Percentiles rank a stretch among this genome's conserved stretches.
Conservation (phyloP, 2,888 invertebrate genomes). For the Synergus laeviventris region DNA sequence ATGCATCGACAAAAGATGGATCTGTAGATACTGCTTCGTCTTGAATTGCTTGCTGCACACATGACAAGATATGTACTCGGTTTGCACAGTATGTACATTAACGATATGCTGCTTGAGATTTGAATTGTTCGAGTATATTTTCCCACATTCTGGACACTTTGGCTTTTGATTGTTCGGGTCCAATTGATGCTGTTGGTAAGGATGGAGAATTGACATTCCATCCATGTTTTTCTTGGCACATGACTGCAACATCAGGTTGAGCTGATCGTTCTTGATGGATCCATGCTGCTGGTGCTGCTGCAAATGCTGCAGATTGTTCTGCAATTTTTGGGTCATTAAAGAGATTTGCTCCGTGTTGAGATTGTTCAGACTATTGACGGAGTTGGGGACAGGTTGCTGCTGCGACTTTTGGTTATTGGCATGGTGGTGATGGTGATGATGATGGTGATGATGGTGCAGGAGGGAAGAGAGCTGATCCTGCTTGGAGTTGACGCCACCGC, state of each 20-base stretch:
- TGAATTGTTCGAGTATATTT: conserved; percentile 83
- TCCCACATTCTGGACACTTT: conserved; percentile 83
- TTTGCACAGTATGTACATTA: conserved; percentile 82
- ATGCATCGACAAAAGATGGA: conserved; percentile 83
- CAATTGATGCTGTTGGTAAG: conserved; percentile 60
- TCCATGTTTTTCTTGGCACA: conserved; percentile 72
- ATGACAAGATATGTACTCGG: conserved; percentile 80
- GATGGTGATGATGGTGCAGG: conserved; percentile 66
- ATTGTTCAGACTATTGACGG: conserved; percentile 63
- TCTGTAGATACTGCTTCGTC: conserved; percentile 84
- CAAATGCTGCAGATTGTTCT: conserved; percentile 69
- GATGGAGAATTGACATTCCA: conserved; percentile 67
- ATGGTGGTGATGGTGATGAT: conserved; percentile 58
- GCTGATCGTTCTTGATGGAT: conserved; percentile 61
- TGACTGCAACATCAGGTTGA: conserved; percentile 71
- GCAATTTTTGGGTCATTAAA: conserved; percentile 73
- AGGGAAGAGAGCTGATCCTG: conserved; percentile 64
- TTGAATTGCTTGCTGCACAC: conserved; percentile 83
- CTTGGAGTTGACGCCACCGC: conserved; percentile 62
- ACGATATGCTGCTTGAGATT: conserved; percentile 84
- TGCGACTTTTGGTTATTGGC: conserved; percentile 66
- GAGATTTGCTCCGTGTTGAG: conserved; percentile 70
- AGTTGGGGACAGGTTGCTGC: conserved; percentile 62
- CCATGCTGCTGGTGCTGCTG: conserved; percentile 59
- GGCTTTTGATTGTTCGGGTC: conserved; percentile 75